Base-by-base conservation (phyloP, 2,797 vertebrate species). In the Cheirogaleus major region DNA sequence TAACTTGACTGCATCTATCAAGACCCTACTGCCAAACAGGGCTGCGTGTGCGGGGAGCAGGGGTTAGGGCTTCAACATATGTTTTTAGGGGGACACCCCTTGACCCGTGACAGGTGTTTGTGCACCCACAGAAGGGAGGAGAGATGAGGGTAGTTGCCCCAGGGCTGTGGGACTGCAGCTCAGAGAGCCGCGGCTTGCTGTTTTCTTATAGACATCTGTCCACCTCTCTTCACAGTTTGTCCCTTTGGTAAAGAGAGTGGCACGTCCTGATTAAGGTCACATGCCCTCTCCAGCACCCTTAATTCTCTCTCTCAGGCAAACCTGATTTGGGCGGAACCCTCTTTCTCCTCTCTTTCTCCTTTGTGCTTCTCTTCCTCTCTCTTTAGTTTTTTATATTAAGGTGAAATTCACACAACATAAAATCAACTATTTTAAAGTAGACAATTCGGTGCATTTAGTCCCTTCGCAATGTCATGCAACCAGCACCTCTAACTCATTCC, bases 201-300 rank as follows among this genome's bases (percentile, higher is more conserved):
- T 14, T 2, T 22, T 7, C 12, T 63, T 23, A 17, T 4, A 41
- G 13, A 7, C 7, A 1, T 23, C 93, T 22, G n/a, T 43, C 32
- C 0, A 0, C 55, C 17, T 38, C 8, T 32, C 25, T 55, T 57
- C 32, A 0, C 13, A 5, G 57, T 1, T 0, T 11, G 48, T 22
- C 17, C 48, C 11, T 0, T 14, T 20, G 2, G n/a, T 32, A 27
- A 22, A 0, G 12, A 55, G 30, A 30, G 23, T 12, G 45, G 65
- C 18, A 0, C 10, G 4, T 25, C 45, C 9, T 38, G 65, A 70
- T 14, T 15, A 59, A 48, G 20, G 45, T 38, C 43, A 55, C 43
- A 7, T 32, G 17, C 11, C 22, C 57, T 12, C 57, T 27, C 10
- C 57, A 38, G 35, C 13, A 2, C 20, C 82, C 52, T 12, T 17